Evolutionary conservation across 2,797 vertebrate species (phyloP), one percentile per base, ranked within the genome.

Genomic region (Centroberyx gerrardi): DNA sequence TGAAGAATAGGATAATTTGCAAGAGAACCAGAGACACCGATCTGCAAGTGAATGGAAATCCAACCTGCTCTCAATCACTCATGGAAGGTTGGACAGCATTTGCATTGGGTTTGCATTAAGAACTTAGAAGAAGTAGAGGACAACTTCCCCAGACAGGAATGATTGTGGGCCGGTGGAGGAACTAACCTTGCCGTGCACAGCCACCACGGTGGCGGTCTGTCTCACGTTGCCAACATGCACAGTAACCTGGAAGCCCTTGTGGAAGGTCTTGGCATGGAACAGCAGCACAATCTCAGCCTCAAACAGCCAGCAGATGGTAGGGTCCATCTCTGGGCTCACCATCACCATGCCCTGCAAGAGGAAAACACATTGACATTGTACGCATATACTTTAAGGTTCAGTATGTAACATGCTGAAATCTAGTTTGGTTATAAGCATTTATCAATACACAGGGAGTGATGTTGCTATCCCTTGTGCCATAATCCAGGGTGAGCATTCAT

Each of bases 241-340:
- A 0, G 98, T 99, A 83, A 99, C 98, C 93, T 99, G 98, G 91
- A 99, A 99, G 70, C 98, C 98, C 77, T 97, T 97, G 88, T 97
- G 96, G 90, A 99, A 99, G 72, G 97, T 99, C 14, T 98, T 99
- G 31, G 98, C 96, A 2, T 99, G 98, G 88, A 99, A 99, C 40
- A 99, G 93, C 63, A 99, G 93, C 62, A 99, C 97, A 0, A 99
- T 99, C 90, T 99, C 98, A 0, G 98, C 97, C 90, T 99, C 98
- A 76, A 99, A 99, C 88, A 95, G 94, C 90, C 97, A 99, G 93
- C 98, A 99, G 88, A 99, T 97, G 29, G 97, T 99, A 18, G 98
- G 98, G 76, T 99, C 95, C 97, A 99, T 99, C 94, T 99, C 97
- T 1, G 97, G 98, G 90, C 98, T 99, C 85, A 99, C 97, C 97